Evolutionary conservation across 2,888 invertebrate genomes (phyloP).

Genomic region (Orthosia incerta): DNA sequence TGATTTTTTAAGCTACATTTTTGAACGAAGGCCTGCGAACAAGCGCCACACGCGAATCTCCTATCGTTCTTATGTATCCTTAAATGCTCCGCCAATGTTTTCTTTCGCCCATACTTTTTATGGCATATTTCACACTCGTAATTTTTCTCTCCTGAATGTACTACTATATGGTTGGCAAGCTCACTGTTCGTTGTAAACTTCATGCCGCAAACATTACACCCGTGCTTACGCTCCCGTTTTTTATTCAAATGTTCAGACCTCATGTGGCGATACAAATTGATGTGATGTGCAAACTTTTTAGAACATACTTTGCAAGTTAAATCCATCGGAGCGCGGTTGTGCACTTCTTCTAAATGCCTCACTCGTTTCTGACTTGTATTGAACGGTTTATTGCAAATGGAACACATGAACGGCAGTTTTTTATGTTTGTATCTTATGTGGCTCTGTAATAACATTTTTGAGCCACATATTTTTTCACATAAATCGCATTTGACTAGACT

Average conservation of each 20-base stretch:
- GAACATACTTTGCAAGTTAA: constrained; percentile 62
- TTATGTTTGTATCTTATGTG: constrained; percentile 74
- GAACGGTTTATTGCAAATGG: constrained; percentile 62
- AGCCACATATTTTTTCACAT: constrained; percentile 59
- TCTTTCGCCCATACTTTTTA: constrained; percentile 72
- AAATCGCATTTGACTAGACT: constrained; percentile 54
- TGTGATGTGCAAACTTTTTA: constrained; percentile 54
- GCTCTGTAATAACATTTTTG: constrained; percentile 56
- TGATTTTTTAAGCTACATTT: constrained; percentile 75
- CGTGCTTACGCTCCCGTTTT: constrained; percentile 42
- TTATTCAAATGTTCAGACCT: constrained; percentile 55
- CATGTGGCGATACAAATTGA: constrained; percentile 57
- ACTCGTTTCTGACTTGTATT: constrained; percentile 35
- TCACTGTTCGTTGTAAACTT: constrained; percentile 49
- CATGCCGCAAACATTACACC: constrained; percentile 54
- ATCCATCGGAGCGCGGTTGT: constrained; percentile 57
- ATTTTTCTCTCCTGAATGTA: constrained; percentile 73
- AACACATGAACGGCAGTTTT: constrained; percentile 67
- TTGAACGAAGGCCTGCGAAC: constrained; percentile 73
- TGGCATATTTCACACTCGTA: constrained; percentile 82
- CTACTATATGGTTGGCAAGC: constrained; percentile 45
- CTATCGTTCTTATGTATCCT: constrained; percentile 74
- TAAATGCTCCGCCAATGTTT: constrained; percentile 71
- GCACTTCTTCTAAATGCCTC: constrained; percentile 60
- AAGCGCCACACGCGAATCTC: constrained; percentile 68